phyloP scores from a whole-genome alignment of 2,797 vertebrate species.

The Lagorchestes hirsutus region DNA sequence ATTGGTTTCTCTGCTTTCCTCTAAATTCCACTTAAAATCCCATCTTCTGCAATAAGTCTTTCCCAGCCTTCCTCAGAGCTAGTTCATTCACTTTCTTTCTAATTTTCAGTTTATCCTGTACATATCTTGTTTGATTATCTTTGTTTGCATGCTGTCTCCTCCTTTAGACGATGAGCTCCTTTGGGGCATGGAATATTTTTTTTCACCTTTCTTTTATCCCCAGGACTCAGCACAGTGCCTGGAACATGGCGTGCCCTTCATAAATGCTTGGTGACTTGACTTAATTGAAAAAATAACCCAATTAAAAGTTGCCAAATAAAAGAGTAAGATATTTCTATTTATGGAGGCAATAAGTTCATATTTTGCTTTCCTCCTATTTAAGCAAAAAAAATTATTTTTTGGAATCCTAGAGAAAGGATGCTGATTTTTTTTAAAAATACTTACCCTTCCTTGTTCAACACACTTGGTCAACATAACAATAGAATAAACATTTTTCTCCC shows the following conservation, averaged over 20 bases:
- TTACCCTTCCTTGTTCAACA: slow-evolving; percentile 95
- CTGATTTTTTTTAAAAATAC: slow-evolving; percentile 69
- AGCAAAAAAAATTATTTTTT: slow-evolving; percentile 14
- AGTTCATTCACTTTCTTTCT: neutral
- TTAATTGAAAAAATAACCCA: neutral
- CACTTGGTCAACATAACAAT: slow-evolving; percentile 98
- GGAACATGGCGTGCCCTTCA: neutral
- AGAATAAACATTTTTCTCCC: slow-evolving; percentile 94
- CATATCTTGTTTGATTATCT: neutral
- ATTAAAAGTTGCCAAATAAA: neutral
- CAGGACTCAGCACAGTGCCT: neutral
- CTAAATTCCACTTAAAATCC: neutral
- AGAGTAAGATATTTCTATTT: neutral
- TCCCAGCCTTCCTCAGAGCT: neutral
- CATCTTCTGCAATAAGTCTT: neutral
- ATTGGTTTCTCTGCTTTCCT: neutral
- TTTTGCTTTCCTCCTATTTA: neutral
- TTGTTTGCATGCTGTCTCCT: neutral
- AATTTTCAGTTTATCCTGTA: neutral
- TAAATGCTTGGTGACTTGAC: neutral
- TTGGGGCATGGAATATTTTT: neutral
- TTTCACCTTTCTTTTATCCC: neutral
- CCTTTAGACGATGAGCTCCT: neutral
- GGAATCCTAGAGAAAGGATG: neutral
- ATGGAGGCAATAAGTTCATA: neutral